Evolutionary conservation across 1,140 invertebrate species (phyloP), one percentile per base, ranked within the genome.

Genomic region (Drosophila nikananu): DNA sequence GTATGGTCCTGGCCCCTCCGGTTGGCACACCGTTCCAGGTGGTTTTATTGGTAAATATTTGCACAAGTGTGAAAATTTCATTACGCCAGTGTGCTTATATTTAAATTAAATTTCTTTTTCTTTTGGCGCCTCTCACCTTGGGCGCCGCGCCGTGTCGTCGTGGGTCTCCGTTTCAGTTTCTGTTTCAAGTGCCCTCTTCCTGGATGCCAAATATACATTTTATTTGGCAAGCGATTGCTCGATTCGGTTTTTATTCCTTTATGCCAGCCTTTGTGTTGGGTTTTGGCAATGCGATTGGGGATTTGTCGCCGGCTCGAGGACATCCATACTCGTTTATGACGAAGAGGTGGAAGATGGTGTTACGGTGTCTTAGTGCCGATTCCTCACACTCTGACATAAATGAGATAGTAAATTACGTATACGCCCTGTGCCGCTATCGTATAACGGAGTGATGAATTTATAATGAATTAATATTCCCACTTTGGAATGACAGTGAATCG

Each of bases 61-160:
- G 86, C 90, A 92, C 90, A 92, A 92, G 90, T 92, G 90, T 91
- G 90, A 92, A 92, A 92, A 92, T 92, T 92, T 92, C 90, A 92
- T 92, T 92, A 92, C 86, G 81, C 80, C 75, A 68, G 83, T 84
- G 70, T 92, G 86, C 90, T 87, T 92, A 91, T 92, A 92, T 92
- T 92, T 92, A 92, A 92, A 92, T 92, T 90, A 92, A 89, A 86
- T 92, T 92, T 92, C 81, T 90, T 81, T 73, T 77, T 62, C 74
- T 76, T 64, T 65, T 75, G 77, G 57, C 67, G 58, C 64, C 48
- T 68, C 48, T 72, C 67, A 44, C 71, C 54, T 64, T 57, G 64
- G 60, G 74, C 30, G 70, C 35, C 68, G 19, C 52, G 13, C 10
- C 49, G 23, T 76, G 41, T 51, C 37, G 23, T 54, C 46, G 23